Evolutionary conservation across 1,140 invertebrate species (phyloP), one percentile per base, ranked within the genome.

Genomic region (Oncopodura yosiiana): DNA sequence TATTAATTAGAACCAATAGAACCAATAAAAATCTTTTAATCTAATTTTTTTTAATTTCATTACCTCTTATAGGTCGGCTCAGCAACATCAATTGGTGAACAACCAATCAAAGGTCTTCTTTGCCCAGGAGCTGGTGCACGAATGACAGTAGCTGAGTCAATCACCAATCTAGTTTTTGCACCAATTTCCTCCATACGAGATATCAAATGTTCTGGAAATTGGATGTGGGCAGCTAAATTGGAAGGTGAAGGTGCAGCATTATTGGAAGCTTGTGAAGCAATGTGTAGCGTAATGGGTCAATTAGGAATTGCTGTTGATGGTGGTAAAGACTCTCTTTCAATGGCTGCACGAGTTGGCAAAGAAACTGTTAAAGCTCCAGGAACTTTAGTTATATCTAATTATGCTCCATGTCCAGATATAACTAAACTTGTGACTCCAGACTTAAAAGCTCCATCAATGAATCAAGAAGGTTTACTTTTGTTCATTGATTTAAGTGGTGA

Each of bases 151-250:
- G 87, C 84, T 1, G 94, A 99, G 72, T 82, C 93, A 5, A 67
- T 98, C 1, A 90, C 87, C n/a, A 98, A 98, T 71, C 75, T 99
- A 36, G 88, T 94, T 2, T 95, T 96, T 74, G 91, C 89, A n/a
- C 79, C 76, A 43, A 86, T 97, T 50, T 80, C 83, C 1, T 74
- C 80, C 65, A 66, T 95, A 21, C 60, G 81, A 69, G 93, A 97
- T 72, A 81, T 96, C 8, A 97, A 97, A 73, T 96, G 93, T 67
- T 94, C 89, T 56, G 94, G 87, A 3, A 98, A 98, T 71, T 98
- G 94, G 94, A 98, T 98, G 94, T 98, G 94, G 94, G 81, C 93
- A 3, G 93, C 93, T 6, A 97, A 97, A 74, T 74, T 94, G 14
- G 80, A 83, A 0, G 88, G 85, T 0, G 93, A 96, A 73, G 94